A percentile compares a stretch with the other conserved stretches of the same genome.
phyloP scores from a whole-genome alignment of 2,888 invertebrate species.

The Toxonevra muliebris region DNA sequence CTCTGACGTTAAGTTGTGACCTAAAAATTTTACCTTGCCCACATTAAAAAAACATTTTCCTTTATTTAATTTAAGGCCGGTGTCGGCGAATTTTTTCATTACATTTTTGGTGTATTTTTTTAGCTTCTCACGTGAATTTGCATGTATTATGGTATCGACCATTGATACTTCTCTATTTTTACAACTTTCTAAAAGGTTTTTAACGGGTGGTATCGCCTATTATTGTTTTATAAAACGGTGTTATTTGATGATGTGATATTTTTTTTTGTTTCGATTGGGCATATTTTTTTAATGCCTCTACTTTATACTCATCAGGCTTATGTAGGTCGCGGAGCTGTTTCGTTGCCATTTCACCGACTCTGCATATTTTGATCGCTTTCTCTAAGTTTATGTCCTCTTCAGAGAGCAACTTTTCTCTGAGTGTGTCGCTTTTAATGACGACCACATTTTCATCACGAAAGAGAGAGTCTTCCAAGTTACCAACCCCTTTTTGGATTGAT shows the following conservation, averaged over 20 bases:
- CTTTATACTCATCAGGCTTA: slow-evolving; percentile 7
- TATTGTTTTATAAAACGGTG: not conserved
- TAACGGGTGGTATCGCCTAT: slow-evolving; percentile 29
- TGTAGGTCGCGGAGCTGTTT: slow-evolving; percentile 32
- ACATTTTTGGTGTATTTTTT: no score
- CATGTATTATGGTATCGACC: no score
- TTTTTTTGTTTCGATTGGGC: slow-evolving; percentile 17
- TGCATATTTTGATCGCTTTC: slow-evolving; percentile 36
- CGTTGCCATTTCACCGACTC: slow-evolving; percentile 35
- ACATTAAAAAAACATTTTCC: slow-evolving; percentile 31
- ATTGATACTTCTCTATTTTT: no score
- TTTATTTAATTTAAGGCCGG: no score
- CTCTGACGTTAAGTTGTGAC: slow-evolving; percentile 47
- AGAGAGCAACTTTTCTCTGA: slow-evolving; percentile 21
- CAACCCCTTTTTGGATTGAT: no score
- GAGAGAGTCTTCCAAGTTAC: no score
- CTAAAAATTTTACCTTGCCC: slow-evolving; percentile 44
- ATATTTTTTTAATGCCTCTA: slow-evolving; percentile 30
- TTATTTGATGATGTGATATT: not conserved
- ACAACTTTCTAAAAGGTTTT: slow-evolving; percentile 10
- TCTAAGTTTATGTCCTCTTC: slow-evolving; percentile 34
- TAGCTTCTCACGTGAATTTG: no score
- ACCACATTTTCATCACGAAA: slow-evolving; percentile 35
- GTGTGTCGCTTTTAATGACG: slow-evolving; percentile 24
- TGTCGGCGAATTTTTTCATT: no score